Evolutionary conservation across 2,113 vertebrate species (phyloP).

Genomic region (Numenius arquata): DNA sequence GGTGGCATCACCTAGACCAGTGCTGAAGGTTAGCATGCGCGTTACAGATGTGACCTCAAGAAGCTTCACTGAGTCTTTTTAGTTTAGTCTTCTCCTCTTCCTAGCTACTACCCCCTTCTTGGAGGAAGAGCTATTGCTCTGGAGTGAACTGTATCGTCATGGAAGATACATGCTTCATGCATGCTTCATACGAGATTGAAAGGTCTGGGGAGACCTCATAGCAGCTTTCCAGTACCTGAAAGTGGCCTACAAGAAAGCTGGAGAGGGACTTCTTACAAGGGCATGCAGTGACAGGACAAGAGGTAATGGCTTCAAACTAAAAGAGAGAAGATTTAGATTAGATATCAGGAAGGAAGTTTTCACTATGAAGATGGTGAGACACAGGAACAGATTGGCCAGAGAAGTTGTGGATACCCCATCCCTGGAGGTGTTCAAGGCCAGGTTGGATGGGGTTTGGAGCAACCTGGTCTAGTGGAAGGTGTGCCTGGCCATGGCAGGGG

Average conservation of each 20-base stretch:
- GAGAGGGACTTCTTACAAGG: background rate
- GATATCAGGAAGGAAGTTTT: background rate
- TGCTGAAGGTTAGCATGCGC: background rate
- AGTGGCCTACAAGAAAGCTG: background rate
- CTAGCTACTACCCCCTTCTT: background rate
- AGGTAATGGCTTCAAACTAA: background rate
- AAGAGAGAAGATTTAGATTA: background rate
- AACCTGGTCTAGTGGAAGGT: background rate
- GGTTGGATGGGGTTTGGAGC: background rate
- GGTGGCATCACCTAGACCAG: background rate
- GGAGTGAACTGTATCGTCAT: background rate
- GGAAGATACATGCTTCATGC: too few species aligned
- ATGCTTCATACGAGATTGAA: background rate
- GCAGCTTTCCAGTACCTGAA: background rate
- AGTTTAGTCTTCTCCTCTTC: background rate
- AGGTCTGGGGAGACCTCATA: background rate
- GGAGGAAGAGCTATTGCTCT: background rate
- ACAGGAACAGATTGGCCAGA: background rate
- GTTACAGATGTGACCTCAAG: background rate
- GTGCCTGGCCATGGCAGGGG: background rate
- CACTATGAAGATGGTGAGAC: background rate
- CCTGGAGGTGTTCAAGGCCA: background rate
- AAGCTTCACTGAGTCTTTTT: fast-evolving
- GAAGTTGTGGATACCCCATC: background rate
- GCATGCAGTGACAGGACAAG: background rate